Base-by-base conservation (phyloP, 1,140 invertebrate genomes). In the Cotesia chilonis region DNA sequence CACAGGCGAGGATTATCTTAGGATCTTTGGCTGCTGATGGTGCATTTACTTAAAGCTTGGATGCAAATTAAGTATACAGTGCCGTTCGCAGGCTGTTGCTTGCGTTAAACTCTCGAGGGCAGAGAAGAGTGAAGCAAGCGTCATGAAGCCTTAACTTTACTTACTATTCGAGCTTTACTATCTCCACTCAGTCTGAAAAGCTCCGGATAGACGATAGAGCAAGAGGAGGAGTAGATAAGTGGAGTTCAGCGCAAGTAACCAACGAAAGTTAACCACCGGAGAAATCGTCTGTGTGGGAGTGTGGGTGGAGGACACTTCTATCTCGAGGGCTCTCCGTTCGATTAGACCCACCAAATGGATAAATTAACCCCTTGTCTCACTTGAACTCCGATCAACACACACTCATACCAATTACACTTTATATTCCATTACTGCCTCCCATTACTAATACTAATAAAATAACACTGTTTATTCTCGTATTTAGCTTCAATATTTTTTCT, bases 1-100 rank as follows among this genome's bases (percentile, higher is more conserved):
- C 52, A 38, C 55, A 69, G 54, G 14, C 28, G 10, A 69, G 68
- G 68, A 41, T 37, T 60, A 69, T 69, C 68, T 59, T 12, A 1
- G 60, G 68, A 69, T 69, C 68, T 69, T 37, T 47, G 41, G 54
- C 55, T 69, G 68, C 68, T 69, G 68, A 69, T 69, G 54, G 6
- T 60, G 68, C 68, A 37, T 55, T 69, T 69, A 69, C 51, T 60
- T 69, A 60, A 69, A 69, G 68, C 55, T 35, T 55, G 59, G 68
- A 69, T 69, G 68, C 68, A 69, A 69, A 69, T 69, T 69, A 60
- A 37, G 28, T 41, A 37, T 20, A 38, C 6, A 59, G 41, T 12
- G 10, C 17, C 41, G n/a, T 17, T 60, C 17, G 20, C 57, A 59
- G 57, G 57, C 57, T 59, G 57, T 59, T 59, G 57, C 57, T 20